Evolutionary conservation across 2,113 vertebrate genomes (phyloP).

Genomic region (Protobothrops mucrosquamatus): DNA sequence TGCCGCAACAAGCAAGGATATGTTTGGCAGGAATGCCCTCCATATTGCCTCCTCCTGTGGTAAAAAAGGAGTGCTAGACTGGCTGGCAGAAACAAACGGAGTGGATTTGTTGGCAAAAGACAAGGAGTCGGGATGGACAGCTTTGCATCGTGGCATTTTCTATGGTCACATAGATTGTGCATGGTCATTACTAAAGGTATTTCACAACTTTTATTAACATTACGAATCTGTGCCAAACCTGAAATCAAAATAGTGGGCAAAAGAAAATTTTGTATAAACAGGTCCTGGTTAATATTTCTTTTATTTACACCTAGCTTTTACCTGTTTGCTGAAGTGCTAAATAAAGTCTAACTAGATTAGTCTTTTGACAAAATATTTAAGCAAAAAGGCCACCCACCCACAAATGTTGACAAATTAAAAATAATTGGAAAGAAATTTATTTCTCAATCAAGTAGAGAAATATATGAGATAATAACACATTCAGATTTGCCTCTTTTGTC

Average conservation of each 20-base stretch:
- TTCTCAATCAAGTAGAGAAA: not conserved
- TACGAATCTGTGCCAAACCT: not conserved
- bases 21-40: constrained; percentile 85
- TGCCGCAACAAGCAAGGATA: constrained; percentile 82
- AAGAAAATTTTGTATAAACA: not conserved
- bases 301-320: not conserved
- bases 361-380: not conserved
- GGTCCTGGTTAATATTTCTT: not conserved
- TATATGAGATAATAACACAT: not conserved
- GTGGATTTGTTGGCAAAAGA: constrained; percentile 86
- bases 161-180: constrained; percentile 96
- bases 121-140: constrained; percentile 95
- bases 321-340: not conserved
- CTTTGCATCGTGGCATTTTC: constrained; percentile 92
- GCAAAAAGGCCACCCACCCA: not conserved
- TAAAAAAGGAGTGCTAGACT: constrained; percentile 85
- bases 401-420: not conserved
- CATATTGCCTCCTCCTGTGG: constrained; percentile 90
- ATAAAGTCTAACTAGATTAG: not conserved
- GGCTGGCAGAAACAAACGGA: constrained; percentile 85
- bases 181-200: constrained; percentile 84
- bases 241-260: no score
- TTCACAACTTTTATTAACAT: constrained; percentile 44
- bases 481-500: not conserved
- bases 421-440: not conserved